A percentile compares a stretch with the other conserved stretches of the same genome.
These are phyloP conservation scores for chimpanzee (Pan troglodytes) DNA, from an alignment of 2,113 vertebrate genomes.

Conservation along the genomic window NHGRI_mPanTro3-v2.1_pri NC_072398.2:76147001-76147500, in stretches of 20 bases:
- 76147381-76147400: not conserved
- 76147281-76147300: not conserved
- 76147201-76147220: not conserved
- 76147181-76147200: not conserved
- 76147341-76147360: not conserved
- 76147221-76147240: not conserved
- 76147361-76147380: not conserved
- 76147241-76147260: not conserved
- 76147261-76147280: not conserved
- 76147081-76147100: not conserved
- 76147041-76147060: not conserved
- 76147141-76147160: not conserved
- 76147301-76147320: not conserved
- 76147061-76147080: not conserved
- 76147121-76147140: not conserved
- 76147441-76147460: not conserved
- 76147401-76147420: not conserved
- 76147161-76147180: not conserved
- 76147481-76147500: not conserved
- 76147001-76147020: not conserved
- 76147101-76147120: not conserved
- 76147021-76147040: not conserved
- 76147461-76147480: not conserved
- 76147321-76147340: not conserved
- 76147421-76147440: not conserved